phyloP scores from a whole-genome alignment of 23 tunicate species.

The Phallusia fumigata region DNA sequence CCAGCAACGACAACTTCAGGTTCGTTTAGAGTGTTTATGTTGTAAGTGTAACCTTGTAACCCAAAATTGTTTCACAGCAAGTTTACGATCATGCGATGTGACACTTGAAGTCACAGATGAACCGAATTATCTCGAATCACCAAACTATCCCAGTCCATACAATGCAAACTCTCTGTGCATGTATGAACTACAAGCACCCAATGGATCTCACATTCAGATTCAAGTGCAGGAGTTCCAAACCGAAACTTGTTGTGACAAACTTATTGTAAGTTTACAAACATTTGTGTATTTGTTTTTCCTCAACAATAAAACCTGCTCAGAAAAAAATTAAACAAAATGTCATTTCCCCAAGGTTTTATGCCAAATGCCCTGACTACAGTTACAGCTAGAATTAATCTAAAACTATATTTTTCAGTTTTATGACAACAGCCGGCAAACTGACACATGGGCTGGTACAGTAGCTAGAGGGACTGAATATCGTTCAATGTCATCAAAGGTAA shows the following conservation, averaged over 20 bases:
- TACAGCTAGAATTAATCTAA: not conserved
- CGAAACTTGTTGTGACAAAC: conserved; percentile 11
- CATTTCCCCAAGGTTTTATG: not conserved
- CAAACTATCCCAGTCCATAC: conserved; percentile 21
- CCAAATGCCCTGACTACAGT: not conserved
- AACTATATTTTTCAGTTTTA: not conserved
- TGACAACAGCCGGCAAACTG: not conserved
- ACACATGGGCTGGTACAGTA: not conserved
- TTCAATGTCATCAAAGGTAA: not conserved
- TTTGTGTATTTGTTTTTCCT: no score
- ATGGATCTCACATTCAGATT: not conserved
- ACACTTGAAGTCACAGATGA: not conserved
- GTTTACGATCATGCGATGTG: no score
- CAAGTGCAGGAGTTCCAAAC: not conserved
- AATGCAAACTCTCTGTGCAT: not conserved
- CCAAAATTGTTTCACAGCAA: no score
- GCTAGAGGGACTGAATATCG: not conserved
- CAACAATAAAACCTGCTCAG: no score
- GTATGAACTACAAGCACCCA: not conserved
- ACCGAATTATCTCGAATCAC: not conserved
- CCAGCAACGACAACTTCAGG: no score
- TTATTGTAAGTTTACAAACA: conserved; percentile 9
- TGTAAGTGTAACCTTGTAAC: no score
- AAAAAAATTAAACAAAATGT: no score
- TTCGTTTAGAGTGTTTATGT: no score